Percentiles rank a stretch among this genome's conserved stretches.
Evolutionary conservation across 2,113 vertebrate genomes (phyloP).

Genomic region (Cheirogaleus medius): DNA sequence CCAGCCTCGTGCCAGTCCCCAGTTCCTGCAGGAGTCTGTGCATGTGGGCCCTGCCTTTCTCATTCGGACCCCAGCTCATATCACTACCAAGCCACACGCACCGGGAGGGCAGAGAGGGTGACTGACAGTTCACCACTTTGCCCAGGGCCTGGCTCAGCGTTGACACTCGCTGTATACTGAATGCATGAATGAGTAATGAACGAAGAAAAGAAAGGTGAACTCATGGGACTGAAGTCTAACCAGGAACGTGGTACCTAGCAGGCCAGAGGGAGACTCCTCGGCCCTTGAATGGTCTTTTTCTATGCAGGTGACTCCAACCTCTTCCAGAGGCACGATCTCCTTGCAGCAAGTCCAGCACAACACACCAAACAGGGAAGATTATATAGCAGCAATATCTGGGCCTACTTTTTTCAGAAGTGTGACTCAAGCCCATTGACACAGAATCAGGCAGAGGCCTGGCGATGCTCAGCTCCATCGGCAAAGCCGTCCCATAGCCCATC

Average conservation of each 20-base stretch:
- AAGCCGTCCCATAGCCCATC: neutral
- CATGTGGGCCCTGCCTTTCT: fast-evolving
- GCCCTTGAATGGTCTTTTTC: neutral
- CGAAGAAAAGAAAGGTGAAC: neutral
- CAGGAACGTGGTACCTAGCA: neutral
- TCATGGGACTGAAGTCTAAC: fast-evolving
- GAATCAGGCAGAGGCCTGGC: fast-evolving
- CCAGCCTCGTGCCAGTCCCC: fast-evolving
- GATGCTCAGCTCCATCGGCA: neutral
- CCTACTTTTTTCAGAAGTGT: neutral
- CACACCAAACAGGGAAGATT: too few species aligned
- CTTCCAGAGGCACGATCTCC: neutral
- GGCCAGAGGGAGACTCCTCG: neutral
- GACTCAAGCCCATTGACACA: neutral
- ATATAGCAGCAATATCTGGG: fast-evolving
- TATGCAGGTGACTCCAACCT: neutral
- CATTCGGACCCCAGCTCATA: fast-evolving
- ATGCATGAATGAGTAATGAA: too few species aligned
- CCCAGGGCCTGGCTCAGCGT: fast-evolving
- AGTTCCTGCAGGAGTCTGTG: neutral
- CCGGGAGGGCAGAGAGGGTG: neutral
- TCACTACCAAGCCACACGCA: neutral
- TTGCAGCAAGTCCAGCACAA: neutral
- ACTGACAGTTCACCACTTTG: fast-evolving
- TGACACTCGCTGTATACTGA: too few species aligned